These are phyloP conservation scores for Oncorhynchus masou DNA, from an alignment of 2,113 vertebrate species.

Conservation along the genomic window DNA sequence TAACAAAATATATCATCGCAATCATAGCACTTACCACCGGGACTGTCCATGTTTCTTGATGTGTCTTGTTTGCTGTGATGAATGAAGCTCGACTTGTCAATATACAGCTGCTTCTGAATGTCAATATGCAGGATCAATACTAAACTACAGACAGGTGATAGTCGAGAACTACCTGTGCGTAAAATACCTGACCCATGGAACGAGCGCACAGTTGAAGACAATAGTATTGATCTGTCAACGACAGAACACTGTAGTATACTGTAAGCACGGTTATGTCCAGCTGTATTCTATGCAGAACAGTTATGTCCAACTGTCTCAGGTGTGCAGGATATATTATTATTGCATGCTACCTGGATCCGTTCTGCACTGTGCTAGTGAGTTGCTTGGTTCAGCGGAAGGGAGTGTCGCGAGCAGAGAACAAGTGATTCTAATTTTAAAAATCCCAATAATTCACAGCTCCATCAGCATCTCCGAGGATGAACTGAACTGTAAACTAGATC, in stretches of 20 bases:
- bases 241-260: slow-evolving; percentile 18
- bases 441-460: slow-evolving; percentile 42
- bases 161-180: slow-evolving; percentile 12
- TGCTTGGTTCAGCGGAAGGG: slow-evolving; percentile 31
- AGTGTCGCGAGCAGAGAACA: slow-evolving; percentile 47
- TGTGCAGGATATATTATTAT: slow-evolving; percentile 21
- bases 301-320: slow-evolving; percentile 20
- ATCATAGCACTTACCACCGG: slow-evolving; percentile 42
- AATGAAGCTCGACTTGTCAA: slow-evolving; percentile 7
- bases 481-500: slow-evolving; percentile 23
- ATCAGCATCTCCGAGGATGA: slow-evolving; percentile 45
- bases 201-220: slow-evolving; percentile 30
- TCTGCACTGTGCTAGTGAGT: slow-evolving; percentile 20
- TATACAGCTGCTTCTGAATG: too few species aligned
- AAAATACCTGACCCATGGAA: slow-evolving; percentile 49
- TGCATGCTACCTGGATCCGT: slow-evolving; percentile 37
- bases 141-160: not conserved
- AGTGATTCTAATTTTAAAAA: slow-evolving; percentile 45
- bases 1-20: too few species aligned
- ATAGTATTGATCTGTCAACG: slow-evolving; percentile 30
- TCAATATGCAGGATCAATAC: not conserved
- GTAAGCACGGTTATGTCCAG: slow-evolving; percentile 11
- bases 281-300: not conserved
- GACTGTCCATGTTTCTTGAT: slow-evolving; percentile 70
- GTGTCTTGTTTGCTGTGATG: slow-evolving; percentile 29